phyloP scores from a whole-genome alignment of 2,113 vertebrate species.

The Octodon degus region DNA sequence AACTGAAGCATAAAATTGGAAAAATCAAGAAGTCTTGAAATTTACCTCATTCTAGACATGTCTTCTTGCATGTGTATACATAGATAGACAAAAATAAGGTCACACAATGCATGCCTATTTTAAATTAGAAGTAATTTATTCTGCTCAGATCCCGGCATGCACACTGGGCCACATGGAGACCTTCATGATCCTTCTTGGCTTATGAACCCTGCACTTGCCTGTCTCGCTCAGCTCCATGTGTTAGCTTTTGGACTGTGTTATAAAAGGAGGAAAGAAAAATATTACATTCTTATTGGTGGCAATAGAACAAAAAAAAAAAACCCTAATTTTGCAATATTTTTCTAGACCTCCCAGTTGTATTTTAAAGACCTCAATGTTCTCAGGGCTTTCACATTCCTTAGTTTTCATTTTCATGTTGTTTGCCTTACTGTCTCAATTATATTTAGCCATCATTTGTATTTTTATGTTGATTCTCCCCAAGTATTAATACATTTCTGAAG shows the following conservation, averaged over 20 bases:
- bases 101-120: not conserved
- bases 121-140: not conserved
- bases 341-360: slow-evolving; percentile 10
- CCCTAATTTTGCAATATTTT: slow-evolving; percentile 18
- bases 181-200: not conserved
- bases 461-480: not conserved
- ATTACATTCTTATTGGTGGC: not conserved
- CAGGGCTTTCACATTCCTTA: slow-evolving; percentile 30
- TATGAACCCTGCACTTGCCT: not conserved
- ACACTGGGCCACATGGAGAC: not conserved
- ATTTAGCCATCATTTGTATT: not conserved
- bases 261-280: slow-evolving; percentile 9
- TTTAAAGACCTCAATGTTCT: slow-evolving; percentile 25
- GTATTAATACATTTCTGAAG: not conserved
- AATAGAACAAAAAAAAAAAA: slow-evolving; percentile 17
- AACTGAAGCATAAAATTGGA: not conserved
- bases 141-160: too few relatives aligned
- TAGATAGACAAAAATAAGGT: not conserved
- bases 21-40: not conserved
- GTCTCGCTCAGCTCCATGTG: not conserved
- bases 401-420: slow-evolving; percentile 19
- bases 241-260: not conserved
- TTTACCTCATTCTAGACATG: not conserved
- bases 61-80: not conserved
- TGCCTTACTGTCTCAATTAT: slow-evolving; percentile 18